Base-by-base conservation (phyloP, 2,888 invertebrate genomes). In the Schrankia costaestrigalis region DNA sequence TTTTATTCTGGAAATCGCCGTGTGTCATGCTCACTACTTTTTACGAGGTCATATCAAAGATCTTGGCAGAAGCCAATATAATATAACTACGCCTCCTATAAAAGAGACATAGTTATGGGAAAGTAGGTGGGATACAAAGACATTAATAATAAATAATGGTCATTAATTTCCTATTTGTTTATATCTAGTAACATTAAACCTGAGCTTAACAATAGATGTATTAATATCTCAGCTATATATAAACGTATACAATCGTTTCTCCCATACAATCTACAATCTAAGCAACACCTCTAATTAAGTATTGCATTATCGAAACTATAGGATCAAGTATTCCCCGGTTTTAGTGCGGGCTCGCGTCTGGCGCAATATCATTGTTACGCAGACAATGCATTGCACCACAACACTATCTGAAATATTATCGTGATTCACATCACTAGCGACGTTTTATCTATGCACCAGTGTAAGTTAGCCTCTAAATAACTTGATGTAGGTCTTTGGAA, bases 401-500 rank as follows among this genome's bases (percentile, higher is more conserved):
- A 14, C 31, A 26, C 39, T 39, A 55, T 55, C 54, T 56, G 56
- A 39, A 56, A 42, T 31, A 42, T 31, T 44, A 56, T 54, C 53
- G 24, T 36, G 43, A 54, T 54, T 54, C 55, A 54, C 50, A 56
- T 50, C 50, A 58, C 55, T 50, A 50, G 58, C 34, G 35, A 56
- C 44, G 48, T 44, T 28, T 37, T 36, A 37, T 37, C 40, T 43
- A 26, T 44, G 19, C 11, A 21, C 35, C 14, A 26, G 10, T 30
- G 22, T 8, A 3, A 25, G 3, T 8, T n/a, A n/a, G n/a, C n/a
- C n/a, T n/a, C n/a, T n/a, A n/a, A n/a, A n/a, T n/a, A n/a, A n/a
- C n/a, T n/a, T n/a, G n/a, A n/a, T n/a, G n/a, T n/a, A n/a, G n/a
- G n/a, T n/a, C n/a, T n/a, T n/a, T n/a, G n/a, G n/a, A n/a, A n/a